A percentile compares a stretch with the other conserved stretches of the same genome.
Conservation (phyloP, 2,888 invertebrate genomes). For the Dynastes grantii region DNA sequence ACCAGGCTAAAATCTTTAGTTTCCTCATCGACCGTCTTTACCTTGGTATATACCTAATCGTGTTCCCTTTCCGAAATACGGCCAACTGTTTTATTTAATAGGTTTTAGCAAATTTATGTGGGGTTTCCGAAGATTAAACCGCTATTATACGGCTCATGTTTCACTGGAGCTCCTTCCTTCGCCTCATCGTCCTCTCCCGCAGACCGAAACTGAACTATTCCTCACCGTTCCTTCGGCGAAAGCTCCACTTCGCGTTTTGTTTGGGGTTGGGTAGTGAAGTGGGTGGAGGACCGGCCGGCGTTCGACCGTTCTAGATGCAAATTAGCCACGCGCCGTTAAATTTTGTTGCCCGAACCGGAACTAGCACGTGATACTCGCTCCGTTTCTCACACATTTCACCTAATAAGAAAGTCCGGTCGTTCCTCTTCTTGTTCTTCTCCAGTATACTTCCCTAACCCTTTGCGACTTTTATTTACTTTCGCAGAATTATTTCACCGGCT, state of each 20-base stretch:
- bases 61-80: not conserved
- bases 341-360: slow-evolving; percentile 65
- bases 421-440: slow-evolving; percentile 56
- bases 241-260: not conserved
- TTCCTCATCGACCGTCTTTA: too few species aligned
- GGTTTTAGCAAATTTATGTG: slow-evolving; percentile 70
- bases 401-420: slow-evolving; percentile 58
- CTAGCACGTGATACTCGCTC: slow-evolving; percentile 63
- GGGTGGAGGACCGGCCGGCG: slow-evolving; percentile 33
- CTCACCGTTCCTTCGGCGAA: slow-evolving; percentile 59
- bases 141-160: slow-evolving; percentile 68
- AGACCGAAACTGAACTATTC: slow-evolving; percentile 61
- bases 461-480: slow-evolving; percentile 20
- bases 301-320: slow-evolving; percentile 67
- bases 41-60: too few species aligned
- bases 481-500: slow-evolving; percentile 11
- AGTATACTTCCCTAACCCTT: not conserved
- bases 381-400: slow-evolving; percentile 60
- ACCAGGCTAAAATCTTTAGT: too few species aligned
- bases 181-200: not conserved
- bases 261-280: slow-evolving; percentile 25
- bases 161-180: slow-evolving; percentile 62
- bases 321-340: slow-evolving; percentile 68
- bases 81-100: slow-evolving; percentile 67
- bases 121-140: slow-evolving; percentile 67